phyloP scores from a whole-genome alignment of 2,888 invertebrate species.

The Drosophila neutralis region DNA sequence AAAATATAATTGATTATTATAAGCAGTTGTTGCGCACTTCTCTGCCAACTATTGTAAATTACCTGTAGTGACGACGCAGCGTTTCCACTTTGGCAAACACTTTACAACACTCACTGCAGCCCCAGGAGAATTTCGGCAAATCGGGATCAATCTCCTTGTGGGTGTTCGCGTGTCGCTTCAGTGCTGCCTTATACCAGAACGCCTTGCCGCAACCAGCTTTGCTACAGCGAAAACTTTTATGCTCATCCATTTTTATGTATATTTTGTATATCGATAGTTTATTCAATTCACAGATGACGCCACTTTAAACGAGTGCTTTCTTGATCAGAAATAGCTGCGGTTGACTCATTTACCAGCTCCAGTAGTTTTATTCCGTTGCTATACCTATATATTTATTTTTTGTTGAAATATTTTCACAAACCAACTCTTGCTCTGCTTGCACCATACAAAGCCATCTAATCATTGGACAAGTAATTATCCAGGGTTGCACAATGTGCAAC shows the following conservation, averaged over 20 bases:
- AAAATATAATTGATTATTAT: not conserved
- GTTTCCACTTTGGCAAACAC: constrained; percentile 42
- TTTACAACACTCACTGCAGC: constrained; percentile 42
- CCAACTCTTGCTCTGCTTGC: not conserved
- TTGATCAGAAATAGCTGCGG: not conserved
- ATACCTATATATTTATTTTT: not conserved
- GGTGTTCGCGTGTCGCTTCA: constrained; percentile 32
- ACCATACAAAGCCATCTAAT: not conserved
- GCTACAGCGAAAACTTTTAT: constrained; percentile 35
- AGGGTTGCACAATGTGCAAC: too few relatives aligned
- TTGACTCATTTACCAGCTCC: not conserved
- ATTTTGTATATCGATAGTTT: not conserved
- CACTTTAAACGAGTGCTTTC: not conserved
- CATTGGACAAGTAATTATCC: not conserved
- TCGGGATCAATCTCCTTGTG: constrained; percentile 34
- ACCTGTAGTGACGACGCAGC: constrained; percentile 42
- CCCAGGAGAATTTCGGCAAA: constrained; percentile 17
- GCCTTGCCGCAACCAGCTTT: constrained; percentile 40
- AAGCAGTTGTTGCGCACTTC: not conserved
- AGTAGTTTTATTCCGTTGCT: too few relatives aligned
- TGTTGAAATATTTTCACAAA: not conserved
- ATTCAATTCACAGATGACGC: constrained; percentile 2
- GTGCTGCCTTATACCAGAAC: constrained; percentile 50
- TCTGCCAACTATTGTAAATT: not conserved
- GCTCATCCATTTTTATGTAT: constrained; percentile 34